These are phyloP conservation scores for Anthopleura xanthogrammica DNA, from an alignment of 92 coral and sea anemone species.

Conservation along the genomic window DNA sequence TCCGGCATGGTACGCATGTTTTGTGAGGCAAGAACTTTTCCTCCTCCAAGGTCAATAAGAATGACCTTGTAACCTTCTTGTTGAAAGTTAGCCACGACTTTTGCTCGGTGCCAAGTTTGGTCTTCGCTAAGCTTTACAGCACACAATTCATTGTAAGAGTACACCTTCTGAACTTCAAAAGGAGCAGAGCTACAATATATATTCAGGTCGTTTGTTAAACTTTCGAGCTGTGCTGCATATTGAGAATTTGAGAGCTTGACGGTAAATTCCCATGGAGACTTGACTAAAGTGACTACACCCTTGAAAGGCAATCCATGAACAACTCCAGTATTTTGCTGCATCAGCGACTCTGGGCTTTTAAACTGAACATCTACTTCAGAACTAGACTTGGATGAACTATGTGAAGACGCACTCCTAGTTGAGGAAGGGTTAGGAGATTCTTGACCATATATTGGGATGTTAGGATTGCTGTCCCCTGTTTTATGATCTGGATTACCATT, in stretches of 20 bases:
- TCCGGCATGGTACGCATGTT: slow-evolving; percentile 45
- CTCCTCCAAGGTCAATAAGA: slow-evolving; percentile 60
- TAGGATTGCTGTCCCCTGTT: not conserved
- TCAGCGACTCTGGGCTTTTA: not conserved
- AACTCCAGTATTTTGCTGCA: not conserved
- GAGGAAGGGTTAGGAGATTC: not conserved
- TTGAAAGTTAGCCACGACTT: slow-evolving; percentile 18
- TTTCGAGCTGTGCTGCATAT: slow-evolving; percentile 40
- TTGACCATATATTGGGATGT: not conserved
- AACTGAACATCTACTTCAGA: not conserved
- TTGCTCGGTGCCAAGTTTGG: slow-evolving; percentile 60
- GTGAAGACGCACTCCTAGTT: not conserved
- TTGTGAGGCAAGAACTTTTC: slow-evolving; percentile 35
- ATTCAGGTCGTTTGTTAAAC: slow-evolving; percentile 44
- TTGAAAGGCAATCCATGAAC: slow-evolving; percentile 34
- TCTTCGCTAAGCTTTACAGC: slow-evolving; percentile 52
- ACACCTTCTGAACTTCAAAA: slow-evolving; percentile 1
- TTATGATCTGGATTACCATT: not conserved
- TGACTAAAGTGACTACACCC: slow-evolving; percentile 48
- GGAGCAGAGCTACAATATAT: slow-evolving; percentile 35
- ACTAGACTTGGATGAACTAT: slow-evolving; percentile 15
- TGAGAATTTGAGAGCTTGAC: slow-evolving; percentile 49
- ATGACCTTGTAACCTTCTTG: slow-evolving; percentile 36
- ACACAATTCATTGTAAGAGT: slow-evolving; percentile 38
- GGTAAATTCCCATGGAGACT: slow-evolving; percentile 51